Base-by-base conservation (phyloP, 2,888 invertebrate species). In the Eudasyphora cyanicolor region DNA sequence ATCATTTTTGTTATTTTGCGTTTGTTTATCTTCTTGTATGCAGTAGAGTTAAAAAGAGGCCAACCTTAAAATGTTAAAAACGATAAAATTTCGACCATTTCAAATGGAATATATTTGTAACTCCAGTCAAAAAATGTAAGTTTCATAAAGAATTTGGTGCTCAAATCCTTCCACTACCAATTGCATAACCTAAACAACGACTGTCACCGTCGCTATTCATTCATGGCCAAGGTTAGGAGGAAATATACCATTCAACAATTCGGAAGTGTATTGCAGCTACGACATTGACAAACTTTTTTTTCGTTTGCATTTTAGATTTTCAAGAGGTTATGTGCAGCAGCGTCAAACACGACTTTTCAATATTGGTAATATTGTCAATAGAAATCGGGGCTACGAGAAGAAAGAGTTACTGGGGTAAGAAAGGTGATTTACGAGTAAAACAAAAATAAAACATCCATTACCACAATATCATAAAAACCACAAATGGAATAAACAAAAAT, bases 321-420 rank as follows among this genome's bases (percentile, higher is more conserved):
- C 49, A 12, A 69, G 80, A n/a, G 75, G 78, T 4, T 77, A 86
- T 12, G 87, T 87, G 35, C 88, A 89, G 24, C 86, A 88, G 62
- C 89, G 87, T 70, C n/a, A n/a, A n/a, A n/a, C n/a, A 24, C 71
- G 84, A 21, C 12, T 84, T 0, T 88, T 91, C 83, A 89, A 90
- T 24, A 89, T 91, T 70, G 88, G 87, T 71, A 89, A 89, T 78
- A 79, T 90, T n/a, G 90, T 92, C 74, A 93, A 91, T 79, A 92
- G 93, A 86, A 95, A 93, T 79, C 95, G 95, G 88, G 94, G 95
- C 88, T 96, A 96, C 89, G 93, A 94, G 88, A 96, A 95, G 83
- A 94, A 95, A 88, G 96, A 96, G 91, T 91, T 96, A 81, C 94
- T 96, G 84, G 96, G 96, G 96, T 96, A 92, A 93, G 93, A 92